Evolutionary conservation across 2,797 vertebrate species (phyloP), one percentile per base, ranked within the genome.

Genomic region (Setipinna tenuifilis): DNA sequence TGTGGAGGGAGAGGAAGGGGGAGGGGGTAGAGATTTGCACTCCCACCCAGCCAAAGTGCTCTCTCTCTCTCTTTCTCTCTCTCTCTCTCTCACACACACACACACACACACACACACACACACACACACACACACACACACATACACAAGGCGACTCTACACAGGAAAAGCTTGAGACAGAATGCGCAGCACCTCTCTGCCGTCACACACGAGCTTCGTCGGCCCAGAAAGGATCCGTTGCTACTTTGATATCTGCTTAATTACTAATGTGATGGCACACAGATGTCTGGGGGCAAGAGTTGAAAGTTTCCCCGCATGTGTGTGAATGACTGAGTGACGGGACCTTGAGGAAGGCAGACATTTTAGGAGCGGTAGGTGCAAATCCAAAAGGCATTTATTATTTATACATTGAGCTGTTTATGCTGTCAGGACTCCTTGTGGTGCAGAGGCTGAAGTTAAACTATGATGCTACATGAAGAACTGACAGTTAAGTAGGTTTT

Each of bases 291-390:
- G 95, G 95, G 95, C 95, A 94, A 94, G 93, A 95, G 94, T 93
- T 92, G 93, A 95, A 95, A 96, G 94, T 95, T 96, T 93, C 92
- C 93, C 87, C 59, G 58, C 71, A 85, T 84, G 87, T 58, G 50
- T 78, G 85, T 84, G 84, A 84, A 82, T 87, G 90, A 90, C 86
- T 90, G 90, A 89, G 93, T 96, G 95, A 95, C 95, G 95, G 90
- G 95, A 95, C 95, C 94, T 94, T 93, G 93, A 94, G 94, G 95
- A 93, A 95, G 94, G 94, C 95, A 95, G 94, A 95, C 95, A 93
- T 94, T 96, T 96, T 96, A 94, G 94, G 92, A 95, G 94, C 94
- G 96, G 96, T 96, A 96, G 96, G 96, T 96, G 93, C 94, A 95
- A 96, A 95, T 88, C 80, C 93, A 94, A 95, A 93, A 94, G 83